Evolutionary conservation across 2,888 invertebrate species (phyloP).

Genomic region (Brachyptera putata): DNA sequence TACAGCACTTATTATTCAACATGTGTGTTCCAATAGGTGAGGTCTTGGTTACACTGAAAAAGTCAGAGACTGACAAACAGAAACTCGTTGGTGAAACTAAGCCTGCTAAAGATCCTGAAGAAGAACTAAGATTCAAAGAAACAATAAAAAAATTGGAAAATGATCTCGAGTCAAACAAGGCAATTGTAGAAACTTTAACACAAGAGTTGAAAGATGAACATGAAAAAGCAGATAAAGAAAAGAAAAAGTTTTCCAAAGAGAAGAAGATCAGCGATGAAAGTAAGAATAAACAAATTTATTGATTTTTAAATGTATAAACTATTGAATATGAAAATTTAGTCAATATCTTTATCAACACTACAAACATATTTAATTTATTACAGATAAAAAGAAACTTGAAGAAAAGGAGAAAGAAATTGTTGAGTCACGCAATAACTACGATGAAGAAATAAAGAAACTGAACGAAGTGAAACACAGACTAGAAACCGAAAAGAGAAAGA

Average conservation of each 20-base stretch:
- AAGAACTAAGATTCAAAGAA: conserved; percentile 33
- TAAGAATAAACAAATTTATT: conserved; percentile 23
- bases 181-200: conserved; percentile 35
- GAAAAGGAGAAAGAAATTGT: conserved; percentile 54
- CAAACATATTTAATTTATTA: conserved; percentile 25
- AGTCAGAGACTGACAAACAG: conserved; percentile 51
- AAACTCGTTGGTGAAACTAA: conserved; percentile 38
- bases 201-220: conserved; percentile 48
- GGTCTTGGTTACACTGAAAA: conserved; percentile 57
- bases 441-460: conserved; percentile 41
- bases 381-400: conserved; percentile 48
- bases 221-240: conserved; percentile 53
- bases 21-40: conserved; percentile 56
- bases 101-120: conserved; percentile 12
- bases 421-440: conserved; percentile 55
- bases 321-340: too few relatives aligned
- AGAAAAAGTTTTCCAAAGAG: conserved; percentile 49
- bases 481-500: conserved; percentile 29
- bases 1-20: too few relatives aligned
- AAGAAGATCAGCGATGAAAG: conserved; percentile 46
- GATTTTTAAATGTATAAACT: neutral
- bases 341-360: neutral
- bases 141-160: conserved; percentile 37
- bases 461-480: conserved; percentile 27
- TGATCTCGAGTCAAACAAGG: conserved; percentile 37